phyloP scores from a whole-genome alignment of 2,797 vertebrate genomes.

The Sebastes glaucus region DNA sequence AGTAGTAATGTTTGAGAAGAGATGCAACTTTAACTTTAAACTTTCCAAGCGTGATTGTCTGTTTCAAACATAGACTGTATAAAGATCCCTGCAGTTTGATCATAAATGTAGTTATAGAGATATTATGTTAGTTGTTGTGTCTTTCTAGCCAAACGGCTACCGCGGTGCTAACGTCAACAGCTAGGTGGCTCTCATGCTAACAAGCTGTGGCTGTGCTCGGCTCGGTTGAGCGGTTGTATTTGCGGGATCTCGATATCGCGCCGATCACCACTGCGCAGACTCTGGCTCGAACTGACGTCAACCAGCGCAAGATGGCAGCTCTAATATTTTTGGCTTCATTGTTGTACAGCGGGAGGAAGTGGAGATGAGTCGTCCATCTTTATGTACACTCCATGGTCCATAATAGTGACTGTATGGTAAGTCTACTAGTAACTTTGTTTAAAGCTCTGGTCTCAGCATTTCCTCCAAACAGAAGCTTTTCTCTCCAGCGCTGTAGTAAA shows the following conservation, averaged over 20 bases:
- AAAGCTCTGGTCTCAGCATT: neutral
- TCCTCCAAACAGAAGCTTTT: neutral
- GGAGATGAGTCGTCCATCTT: neutral
- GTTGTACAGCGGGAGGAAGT: neutral
- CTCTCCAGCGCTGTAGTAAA: neutral
- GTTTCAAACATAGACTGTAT: no score
- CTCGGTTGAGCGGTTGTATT: neutral
- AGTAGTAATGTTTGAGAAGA: no score
- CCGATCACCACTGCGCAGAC: neutral
- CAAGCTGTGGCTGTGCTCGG: no score
- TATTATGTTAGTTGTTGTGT: no score
- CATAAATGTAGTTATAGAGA: no score
- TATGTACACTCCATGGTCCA: neutral
- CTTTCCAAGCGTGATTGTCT: no score
- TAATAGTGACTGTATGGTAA: neutral
- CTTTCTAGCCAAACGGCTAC: no score
- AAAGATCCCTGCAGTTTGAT: no score
- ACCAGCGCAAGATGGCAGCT: no score
- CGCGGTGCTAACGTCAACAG: no score
- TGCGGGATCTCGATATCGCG: neutral
- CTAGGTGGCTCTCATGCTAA: no score
- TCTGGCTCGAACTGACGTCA: neutral
- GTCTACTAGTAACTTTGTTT: neutral
- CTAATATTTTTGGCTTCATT: neutral
- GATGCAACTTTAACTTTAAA: no score